phyloP scores from a whole-genome alignment of 2,888 invertebrate species.

The Colletes collaris region DNA sequence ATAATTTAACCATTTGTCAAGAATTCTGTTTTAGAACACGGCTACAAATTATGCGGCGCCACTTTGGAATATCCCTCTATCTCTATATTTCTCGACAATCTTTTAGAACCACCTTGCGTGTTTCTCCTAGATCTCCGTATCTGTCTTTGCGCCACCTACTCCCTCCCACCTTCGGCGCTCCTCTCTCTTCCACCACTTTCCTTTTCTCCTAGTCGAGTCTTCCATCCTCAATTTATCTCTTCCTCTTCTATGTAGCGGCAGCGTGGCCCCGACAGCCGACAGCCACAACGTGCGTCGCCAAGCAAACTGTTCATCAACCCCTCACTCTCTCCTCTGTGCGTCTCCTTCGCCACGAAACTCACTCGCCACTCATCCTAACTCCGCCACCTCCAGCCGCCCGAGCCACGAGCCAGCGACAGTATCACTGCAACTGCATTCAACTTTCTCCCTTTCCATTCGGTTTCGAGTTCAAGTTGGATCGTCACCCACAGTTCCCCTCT shows the following conservation, averaged over 20 bases:
- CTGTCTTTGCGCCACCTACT: constrained; percentile 5
- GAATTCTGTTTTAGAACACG: background rate
- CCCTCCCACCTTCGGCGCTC: background rate
- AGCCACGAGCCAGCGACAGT: constrained; percentile 51
- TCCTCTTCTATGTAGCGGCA: constrained; percentile 50
- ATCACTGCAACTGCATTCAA: constrained; percentile 64
- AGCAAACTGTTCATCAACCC: constrained; percentile 70
- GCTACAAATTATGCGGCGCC: background rate
- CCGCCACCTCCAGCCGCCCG: constrained; percentile 24
- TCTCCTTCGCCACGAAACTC: constrained; percentile 43
- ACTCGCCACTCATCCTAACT: constrained; percentile 47
- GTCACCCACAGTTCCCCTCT: constrained; percentile 55
- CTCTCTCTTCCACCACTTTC: constrained; percentile 22
- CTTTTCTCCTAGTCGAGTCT: constrained; percentile 40
- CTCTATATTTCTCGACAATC: constrained; percentile 18
- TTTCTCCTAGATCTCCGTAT: background rate
- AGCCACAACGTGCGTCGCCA: constrained; percentile 73
- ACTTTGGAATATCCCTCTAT: background rate
- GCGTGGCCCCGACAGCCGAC: constrained; percentile 73
- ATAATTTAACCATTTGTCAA: constrained; percentile 56
- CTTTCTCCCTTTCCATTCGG: constrained; percentile 65
- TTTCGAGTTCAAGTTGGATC: constrained; percentile 60
- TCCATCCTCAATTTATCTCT: constrained; percentile 51
- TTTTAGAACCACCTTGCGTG: constrained; percentile 10
- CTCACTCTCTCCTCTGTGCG: constrained; percentile 14